These are phyloP conservation scores for Catocala sponsa DNA, from an alignment of 2,888 invertebrate species.

Conservation along the genomic window DNA sequence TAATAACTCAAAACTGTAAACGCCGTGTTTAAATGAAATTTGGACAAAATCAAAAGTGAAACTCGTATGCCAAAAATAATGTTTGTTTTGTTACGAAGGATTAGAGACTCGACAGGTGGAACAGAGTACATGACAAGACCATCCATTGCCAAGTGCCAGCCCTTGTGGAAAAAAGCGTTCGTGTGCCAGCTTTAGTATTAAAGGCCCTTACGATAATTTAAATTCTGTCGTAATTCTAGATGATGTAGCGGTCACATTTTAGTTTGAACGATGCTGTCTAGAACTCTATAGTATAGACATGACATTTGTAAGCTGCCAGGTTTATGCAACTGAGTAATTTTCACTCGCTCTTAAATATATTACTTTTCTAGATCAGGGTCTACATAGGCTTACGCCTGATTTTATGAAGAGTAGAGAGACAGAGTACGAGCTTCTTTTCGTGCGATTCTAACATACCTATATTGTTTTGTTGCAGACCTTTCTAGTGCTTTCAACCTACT, in stretches of 20 bases:
- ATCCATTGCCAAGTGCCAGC: conserved; percentile 1
- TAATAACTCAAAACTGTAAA: conserved; percentile 25
- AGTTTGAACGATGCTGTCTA: neutral
- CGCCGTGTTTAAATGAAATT: conserved; percentile 44
- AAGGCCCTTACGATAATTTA: neutral
- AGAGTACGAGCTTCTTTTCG: no score
- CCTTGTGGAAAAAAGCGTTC: conserved; percentile 1
- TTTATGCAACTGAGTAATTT: neutral
- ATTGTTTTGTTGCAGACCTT: no score
- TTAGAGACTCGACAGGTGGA: neutral
- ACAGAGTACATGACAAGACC: neutral
- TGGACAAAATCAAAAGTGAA: conserved; percentile 13
- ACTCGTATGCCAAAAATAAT: conserved; percentile 5
- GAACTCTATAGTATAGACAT: neutral
- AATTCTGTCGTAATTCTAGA: neutral
- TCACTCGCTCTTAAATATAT: conserved; percentile 1
- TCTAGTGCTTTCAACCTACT: no score
- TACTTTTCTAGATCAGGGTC: no score
- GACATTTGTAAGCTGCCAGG: conserved; percentile 8
- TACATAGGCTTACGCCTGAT: no score
- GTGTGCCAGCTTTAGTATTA: neutral
- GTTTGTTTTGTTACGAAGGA: conserved; percentile 19
- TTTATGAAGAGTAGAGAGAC: no score
- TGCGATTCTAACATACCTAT: no score
- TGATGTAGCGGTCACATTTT: neutral